These are phyloP conservation scores for Menura novaehollandiae DNA, from an alignment of 2,113 vertebrate species.

Conservation along the genomic window DNA sequence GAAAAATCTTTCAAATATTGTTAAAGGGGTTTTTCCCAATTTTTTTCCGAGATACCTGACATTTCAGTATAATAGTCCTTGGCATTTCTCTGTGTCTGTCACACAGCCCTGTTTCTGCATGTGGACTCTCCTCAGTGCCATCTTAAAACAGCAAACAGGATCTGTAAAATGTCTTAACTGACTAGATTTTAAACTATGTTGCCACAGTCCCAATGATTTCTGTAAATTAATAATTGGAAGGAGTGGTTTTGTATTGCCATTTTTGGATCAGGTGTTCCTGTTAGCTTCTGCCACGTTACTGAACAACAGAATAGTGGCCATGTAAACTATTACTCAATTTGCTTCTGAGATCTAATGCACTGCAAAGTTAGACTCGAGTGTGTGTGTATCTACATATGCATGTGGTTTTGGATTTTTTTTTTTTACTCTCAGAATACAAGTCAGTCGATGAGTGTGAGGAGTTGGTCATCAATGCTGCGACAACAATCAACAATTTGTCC, in stretches of 20 bases:
- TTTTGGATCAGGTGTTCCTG: background rate
- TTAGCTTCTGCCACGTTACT: background rate
- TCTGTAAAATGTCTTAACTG: background rate
- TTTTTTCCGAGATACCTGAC: background rate
- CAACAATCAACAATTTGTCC: conserved; percentile 91
- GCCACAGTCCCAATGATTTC: background rate
- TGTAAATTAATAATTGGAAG: background rate
- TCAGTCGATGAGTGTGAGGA: conserved; percentile 83
- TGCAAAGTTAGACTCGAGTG: background rate
- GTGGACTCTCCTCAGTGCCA: background rate
- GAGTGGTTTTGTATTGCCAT: background rate
- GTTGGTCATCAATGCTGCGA: conserved; percentile 83
- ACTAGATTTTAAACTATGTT: background rate
- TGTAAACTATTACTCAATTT: background rate
- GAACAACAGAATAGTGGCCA: background rate
- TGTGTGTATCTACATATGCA: background rate
- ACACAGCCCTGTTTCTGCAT: background rate
- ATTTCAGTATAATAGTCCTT: background rate
- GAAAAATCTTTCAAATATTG: background rate
- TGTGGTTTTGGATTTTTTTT: background rate
- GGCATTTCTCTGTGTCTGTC: background rate
- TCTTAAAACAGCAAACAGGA: background rate
- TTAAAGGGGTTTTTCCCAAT: background rate
- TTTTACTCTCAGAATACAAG: conserved; percentile 75
- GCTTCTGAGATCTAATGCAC: background rate